Conservation (phyloP, 2,888 invertebrate species). For the Tenthredo scrophulariae region DNA sequence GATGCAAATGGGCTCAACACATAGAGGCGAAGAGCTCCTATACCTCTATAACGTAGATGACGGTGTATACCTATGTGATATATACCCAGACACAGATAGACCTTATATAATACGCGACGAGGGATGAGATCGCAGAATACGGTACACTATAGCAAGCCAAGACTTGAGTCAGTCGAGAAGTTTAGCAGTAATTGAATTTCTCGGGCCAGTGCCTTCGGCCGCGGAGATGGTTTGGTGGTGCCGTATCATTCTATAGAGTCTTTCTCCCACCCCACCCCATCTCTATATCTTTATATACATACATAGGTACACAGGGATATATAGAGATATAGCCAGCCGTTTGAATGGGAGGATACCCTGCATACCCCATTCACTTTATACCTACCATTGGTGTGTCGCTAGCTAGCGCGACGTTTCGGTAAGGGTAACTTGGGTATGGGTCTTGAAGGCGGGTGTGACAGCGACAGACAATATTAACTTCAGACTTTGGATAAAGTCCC, state of each 20-base stretch:
- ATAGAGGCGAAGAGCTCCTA: neutral
- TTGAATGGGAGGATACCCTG: slow-evolving; percentile 48
- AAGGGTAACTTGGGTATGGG: slow-evolving; percentile 6
- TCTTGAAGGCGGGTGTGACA: slow-evolving; percentile 19
- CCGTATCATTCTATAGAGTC: slow-evolving; percentile 51
- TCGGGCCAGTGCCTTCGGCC: slow-evolving; percentile 76
- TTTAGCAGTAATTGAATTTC: slow-evolving; percentile 77
- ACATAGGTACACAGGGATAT: slow-evolving; percentile 1
- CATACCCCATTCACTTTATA: slow-evolving; percentile 39
- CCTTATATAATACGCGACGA: slow-evolving; percentile 25
- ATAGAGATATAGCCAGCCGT: slow-evolving; percentile 15
- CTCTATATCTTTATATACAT: slow-evolving; percentile 20
- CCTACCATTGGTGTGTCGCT: slow-evolving; percentile 27
- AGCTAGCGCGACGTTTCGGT: neutral
- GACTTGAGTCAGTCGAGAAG: slow-evolving; percentile 74
- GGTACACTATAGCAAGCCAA: slow-evolving; percentile 59
- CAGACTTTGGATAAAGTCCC: slow-evolving; percentile 45
- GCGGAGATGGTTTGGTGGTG: slow-evolving; percentile 60
- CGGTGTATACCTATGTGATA: neutral
- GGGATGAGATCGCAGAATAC: slow-evolving; percentile 48
- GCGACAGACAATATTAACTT: slow-evolving; percentile 50
- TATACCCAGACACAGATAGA: neutral
- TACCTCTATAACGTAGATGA: neutral
- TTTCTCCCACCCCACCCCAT: slow-evolving; percentile 59
- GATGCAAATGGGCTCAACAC: slow-evolving; percentile 29